These are phyloP conservation scores for Holacanthus passer DNA, from an alignment of 2,113 vertebrate genomes.

Conservation along the genomic window DNA sequence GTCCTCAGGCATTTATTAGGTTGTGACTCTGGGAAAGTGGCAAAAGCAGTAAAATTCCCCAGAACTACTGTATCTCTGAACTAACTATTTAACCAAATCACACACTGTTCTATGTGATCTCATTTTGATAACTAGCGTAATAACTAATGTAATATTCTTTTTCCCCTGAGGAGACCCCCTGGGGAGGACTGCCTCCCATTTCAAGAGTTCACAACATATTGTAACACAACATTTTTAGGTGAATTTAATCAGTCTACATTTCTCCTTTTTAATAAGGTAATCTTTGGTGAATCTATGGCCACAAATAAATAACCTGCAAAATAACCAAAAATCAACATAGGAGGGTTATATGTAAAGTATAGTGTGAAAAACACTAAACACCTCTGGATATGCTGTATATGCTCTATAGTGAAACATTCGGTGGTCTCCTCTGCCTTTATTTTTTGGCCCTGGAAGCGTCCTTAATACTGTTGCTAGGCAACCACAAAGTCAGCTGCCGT, in stretches of 20 bases:
- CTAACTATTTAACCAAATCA: no score
- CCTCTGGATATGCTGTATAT: background rate
- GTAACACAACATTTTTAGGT: background rate
- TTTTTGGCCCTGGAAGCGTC: constrained; percentile 29
- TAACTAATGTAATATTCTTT: no score
- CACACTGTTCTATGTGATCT: no score
- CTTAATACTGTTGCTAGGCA: constrained; percentile 58
- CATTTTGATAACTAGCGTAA: no score
- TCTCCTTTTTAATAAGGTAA: background rate
- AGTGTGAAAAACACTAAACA: background rate
- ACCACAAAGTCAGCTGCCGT: constrained; percentile 53
- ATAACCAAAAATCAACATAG: background rate
- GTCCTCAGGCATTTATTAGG: no score
- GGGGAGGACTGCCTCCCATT: no score
- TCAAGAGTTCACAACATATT: background rate
- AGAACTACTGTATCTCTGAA: no score
- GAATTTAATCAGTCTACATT: background rate
- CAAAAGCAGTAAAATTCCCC: no score
- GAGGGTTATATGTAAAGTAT: background rate
- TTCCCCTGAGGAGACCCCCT: no score
- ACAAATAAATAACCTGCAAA: background rate
- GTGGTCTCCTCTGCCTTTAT: constrained; percentile 30
- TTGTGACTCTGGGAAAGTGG: no score
- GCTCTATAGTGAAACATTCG: background rate
- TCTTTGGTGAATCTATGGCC: background rate